These are phyloP conservation scores for Melinaea menophilus DNA, from an alignment of 2,888 invertebrate genomes.

Conservation along the genomic window DNA sequence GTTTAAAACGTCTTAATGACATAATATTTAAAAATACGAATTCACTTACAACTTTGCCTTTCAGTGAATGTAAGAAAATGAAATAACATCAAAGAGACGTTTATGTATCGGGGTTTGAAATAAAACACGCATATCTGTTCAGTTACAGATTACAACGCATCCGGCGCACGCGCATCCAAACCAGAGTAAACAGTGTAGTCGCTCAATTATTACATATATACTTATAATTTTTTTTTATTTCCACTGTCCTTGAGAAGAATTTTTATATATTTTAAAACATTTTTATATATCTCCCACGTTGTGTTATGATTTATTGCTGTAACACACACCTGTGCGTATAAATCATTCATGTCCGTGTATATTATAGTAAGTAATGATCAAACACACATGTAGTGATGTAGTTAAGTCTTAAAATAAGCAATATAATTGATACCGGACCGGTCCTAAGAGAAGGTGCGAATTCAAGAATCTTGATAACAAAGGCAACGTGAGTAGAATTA, in stretches of 20 bases:
- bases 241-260: too few species aligned
- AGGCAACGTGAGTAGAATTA: slow-evolving; percentile 27
- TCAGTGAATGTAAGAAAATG: slow-evolving; percentile 53
- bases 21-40: slow-evolving; percentile 37
- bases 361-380: slow-evolving; percentile 32
- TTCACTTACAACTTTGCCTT: slow-evolving; percentile 40
- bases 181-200: slow-evolving; percentile 29
- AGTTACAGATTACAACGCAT: slow-evolving; percentile 49
- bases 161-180: slow-evolving; percentile 41
- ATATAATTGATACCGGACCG: slow-evolving; percentile 43
- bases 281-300: slow-evolving; percentile 31
- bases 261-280: neutral
- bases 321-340: neutral
- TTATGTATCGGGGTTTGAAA: slow-evolving; percentile 54
- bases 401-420: slow-evolving; percentile 36
- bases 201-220: slow-evolving; percentile 17
- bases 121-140: slow-evolving; percentile 43
- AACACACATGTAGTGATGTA: slow-evolving; percentile 31
- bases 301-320: slow-evolving; percentile 34
- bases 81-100: slow-evolving; percentile 56
- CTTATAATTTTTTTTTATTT: too few species aligned
- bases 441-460: slow-evolving; percentile 31
- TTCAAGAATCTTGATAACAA: slow-evolving; percentile 27
- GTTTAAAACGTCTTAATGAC: neutral
- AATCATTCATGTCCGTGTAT: slow-evolving; percentile 12